Evolutionary conservation across 2,888 invertebrate species (phyloP).

Genomic region (Melikaiella ostensackeni): DNA sequence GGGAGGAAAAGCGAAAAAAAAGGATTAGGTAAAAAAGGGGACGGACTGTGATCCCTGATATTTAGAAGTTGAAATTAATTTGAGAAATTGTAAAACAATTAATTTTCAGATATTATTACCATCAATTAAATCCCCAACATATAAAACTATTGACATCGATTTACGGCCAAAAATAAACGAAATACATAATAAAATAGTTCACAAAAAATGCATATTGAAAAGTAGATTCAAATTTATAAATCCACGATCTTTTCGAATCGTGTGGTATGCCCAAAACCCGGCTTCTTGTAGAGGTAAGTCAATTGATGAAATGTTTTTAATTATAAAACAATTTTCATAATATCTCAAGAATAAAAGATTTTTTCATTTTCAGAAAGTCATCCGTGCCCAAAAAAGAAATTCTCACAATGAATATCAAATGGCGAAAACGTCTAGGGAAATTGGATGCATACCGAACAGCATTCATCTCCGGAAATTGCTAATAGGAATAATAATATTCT

Average conservation of each 20-base stretch:
- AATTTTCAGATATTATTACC: background rate
- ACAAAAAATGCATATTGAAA: background rate
- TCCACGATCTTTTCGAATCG: background rate
- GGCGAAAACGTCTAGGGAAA: constrained; percentile 49
- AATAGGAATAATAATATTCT: constrained; percentile 63
- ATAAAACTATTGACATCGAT: background rate
- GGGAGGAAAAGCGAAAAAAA: too few relatives aligned
- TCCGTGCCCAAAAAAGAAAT: background rate
- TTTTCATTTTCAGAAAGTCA: background rate
- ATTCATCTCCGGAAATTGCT: constrained; percentile 67
- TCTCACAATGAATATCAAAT: constrained; percentile 46
- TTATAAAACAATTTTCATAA: too few relatives aligned
- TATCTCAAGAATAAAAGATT: background rate
- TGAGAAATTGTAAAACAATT: background rate
- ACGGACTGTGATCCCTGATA: too few relatives aligned
- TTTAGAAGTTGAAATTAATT: background rate
- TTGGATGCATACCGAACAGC: constrained; percentile 55
- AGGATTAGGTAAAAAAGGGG: too few relatives aligned
- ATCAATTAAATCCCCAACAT: background rate
- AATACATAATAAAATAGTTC: background rate
- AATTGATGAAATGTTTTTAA: background rate
- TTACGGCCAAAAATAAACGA: background rate
- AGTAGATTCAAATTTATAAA: background rate
- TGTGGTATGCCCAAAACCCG: background rate
- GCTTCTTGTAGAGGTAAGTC: background rate